Percentiles rank a stretch among this genome's conserved stretches.
phyloP scores from a whole-genome alignment of 2,888 invertebrate genomes.

The Caenorhabditis zanzibari region DNA sequence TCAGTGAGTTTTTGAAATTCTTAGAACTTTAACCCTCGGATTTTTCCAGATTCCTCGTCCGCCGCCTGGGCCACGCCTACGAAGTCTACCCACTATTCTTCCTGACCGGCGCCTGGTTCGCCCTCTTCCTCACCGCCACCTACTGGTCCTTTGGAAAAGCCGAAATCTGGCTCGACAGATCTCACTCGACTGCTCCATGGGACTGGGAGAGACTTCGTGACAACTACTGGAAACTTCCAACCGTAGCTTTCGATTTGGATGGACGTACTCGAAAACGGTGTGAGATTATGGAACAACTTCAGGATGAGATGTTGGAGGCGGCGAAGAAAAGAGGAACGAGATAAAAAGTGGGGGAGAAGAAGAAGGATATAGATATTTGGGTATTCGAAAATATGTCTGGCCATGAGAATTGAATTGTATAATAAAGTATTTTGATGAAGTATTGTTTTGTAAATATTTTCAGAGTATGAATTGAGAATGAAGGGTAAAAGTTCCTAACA shows the following conservation, averaged over 20 bases:
- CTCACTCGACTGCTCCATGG: slow-evolving; percentile 77
- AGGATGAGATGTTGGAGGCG: slow-evolving; percentile 82
- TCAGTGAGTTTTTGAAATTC: slow-evolving; percentile 28
- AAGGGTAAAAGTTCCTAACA: too few relatives aligned
- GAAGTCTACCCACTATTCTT: slow-evolving; percentile 80
- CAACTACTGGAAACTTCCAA: slow-evolving; percentile 77
- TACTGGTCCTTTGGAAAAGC: slow-evolving; percentile 76
- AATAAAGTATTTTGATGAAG: slow-evolving; percentile 38
- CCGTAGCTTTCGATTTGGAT: slow-evolving; percentile 73
- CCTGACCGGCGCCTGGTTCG: slow-evolving; percentile 73
- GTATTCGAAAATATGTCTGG: slow-evolving; percentile 5
- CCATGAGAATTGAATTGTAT: slow-evolving; percentile 28
- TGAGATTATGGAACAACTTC: slow-evolving; percentile 78
- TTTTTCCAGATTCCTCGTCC: slow-evolving; percentile 75
- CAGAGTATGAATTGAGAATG: too few relatives aligned
- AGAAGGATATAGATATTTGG: neutral
- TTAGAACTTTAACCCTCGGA: neutral
- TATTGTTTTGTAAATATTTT: too few relatives aligned
- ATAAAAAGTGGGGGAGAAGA: slow-evolving; percentile 24
- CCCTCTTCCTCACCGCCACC: slow-evolving; percentile 72
- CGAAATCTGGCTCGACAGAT: slow-evolving; percentile 81
- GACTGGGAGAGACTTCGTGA: slow-evolving; percentile 79
- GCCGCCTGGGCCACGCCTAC: slow-evolving; percentile 78
- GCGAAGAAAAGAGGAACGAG: slow-evolving; percentile 79
- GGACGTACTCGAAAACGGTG: slow-evolving; percentile 77